Evolutionary conservation across 1,140 invertebrate species (phyloP).

Genomic region (Listronotus oregonensis): DNA sequence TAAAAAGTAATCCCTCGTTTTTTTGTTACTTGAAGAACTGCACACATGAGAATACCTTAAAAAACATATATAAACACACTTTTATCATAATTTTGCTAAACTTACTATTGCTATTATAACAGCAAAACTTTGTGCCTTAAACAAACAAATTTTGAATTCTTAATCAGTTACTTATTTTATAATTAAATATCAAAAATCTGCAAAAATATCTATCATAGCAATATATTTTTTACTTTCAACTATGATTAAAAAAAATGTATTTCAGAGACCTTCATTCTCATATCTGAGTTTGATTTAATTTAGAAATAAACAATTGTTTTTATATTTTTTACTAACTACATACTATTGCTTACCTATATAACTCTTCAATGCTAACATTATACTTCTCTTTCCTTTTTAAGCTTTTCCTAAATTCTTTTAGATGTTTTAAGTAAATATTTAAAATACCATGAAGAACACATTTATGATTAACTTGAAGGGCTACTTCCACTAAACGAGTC

Average conservation of each 20-base stretch:
- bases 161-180: too few relatives aligned
- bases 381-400: constrained; percentile 58
- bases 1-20: constrained; percentile 63
- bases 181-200: too few relatives aligned
- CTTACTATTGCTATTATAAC: too few relatives aligned
- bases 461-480: constrained; percentile 42
- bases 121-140: too few relatives aligned
- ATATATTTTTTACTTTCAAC: too few relatives aligned
- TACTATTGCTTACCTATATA: constrained; percentile 48
- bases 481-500: constrained; percentile 43
- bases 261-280: too few relatives aligned
- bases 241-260: too few relatives aligned
- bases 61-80: background rate
- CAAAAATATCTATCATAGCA: too few relatives aligned
- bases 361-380: constrained; percentile 49
- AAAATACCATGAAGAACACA: constrained; percentile 53
- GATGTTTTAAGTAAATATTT: constrained; percentile 59
- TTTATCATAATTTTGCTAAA: too few relatives aligned
- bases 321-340: constrained; percentile 11
- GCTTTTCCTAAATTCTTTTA: constrained; percentile 62
- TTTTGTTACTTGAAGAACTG: constrained; percentile 53
- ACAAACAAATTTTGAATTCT: too few relatives aligned
- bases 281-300: too few relatives aligned
- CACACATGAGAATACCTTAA: constrained; percentile 57
- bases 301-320: too few relatives aligned